These are phyloP conservation scores for Rhinogobio ventralis DNA, from an alignment of 2,797 vertebrate genomes.

Conservation along the genomic window DNA sequence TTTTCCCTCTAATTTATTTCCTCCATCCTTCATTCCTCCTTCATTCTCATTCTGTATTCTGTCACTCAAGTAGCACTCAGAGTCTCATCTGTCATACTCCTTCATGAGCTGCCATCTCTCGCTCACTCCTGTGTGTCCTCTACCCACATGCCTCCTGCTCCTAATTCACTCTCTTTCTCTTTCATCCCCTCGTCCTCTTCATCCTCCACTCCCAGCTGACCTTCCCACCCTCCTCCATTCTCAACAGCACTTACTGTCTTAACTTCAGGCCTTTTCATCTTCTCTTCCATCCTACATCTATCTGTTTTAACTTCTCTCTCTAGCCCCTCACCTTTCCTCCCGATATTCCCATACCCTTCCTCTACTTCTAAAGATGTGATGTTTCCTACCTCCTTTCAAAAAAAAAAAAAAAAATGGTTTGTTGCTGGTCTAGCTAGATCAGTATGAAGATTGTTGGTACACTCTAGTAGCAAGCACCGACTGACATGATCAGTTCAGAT, in stretches of 20 bases:
- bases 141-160: slow-evolving; percentile 1
- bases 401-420: background rate
- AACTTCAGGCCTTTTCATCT: slow-evolving; percentile 23
- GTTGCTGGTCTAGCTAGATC: background rate
- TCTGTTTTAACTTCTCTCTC: slow-evolving; percentile 10
- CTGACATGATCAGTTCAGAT: background rate
- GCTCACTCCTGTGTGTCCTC: slow-evolving; percentile 33
- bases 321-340: background rate
- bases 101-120: slow-evolving; percentile 43
- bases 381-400: background rate
- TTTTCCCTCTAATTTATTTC: slow-evolving; percentile 25
- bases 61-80: slow-evolving; percentile 48
- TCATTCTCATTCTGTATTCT: slow-evolving; percentile 55
- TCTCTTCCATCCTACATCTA: slow-evolving; percentile 20
- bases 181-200: slow-evolving; percentile 27
- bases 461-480: background rate
- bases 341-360: background rate
- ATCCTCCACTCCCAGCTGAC: slow-evolving; percentile 41
- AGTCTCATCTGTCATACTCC: slow-evolving; percentile 45
- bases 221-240: slow-evolving; percentile 36
- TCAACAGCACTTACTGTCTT: slow-evolving; percentile 26
- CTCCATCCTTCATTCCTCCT: slow-evolving; percentile 36
- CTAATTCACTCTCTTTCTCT: slow-evolving; percentile 22
- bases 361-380: background rate
- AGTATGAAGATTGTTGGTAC: background rate